Evolutionary conservation across 2,888 invertebrate species (phyloP), one percentile per base, ranked within the genome.

Genomic region (Orthonychiurus folsomi): DNA sequence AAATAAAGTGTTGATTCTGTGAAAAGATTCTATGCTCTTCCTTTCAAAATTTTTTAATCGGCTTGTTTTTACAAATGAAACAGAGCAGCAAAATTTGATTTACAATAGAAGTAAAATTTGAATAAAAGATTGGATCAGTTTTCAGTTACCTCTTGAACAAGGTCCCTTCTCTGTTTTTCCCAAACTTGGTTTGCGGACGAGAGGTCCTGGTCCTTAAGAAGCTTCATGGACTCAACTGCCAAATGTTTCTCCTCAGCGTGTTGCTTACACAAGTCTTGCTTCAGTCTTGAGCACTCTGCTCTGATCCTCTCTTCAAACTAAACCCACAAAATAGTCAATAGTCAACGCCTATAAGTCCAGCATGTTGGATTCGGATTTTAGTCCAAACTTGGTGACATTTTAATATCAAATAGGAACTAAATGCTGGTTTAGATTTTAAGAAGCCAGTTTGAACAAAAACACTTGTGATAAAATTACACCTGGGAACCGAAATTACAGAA

Each of bases 241-340:
- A 79, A 77, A 58, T 79, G 79, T 67, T 83, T 80, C 72, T 85
- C 85, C 68, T 85, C 84, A 62, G 79, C 78, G 74, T 84, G 82
- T 64, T 82, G 79, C 74, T 81, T 81, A 74, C 83, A 83, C 72
- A 85, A 75, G 76, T 85, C 85, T 66, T 77, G 77, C 76, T 81
- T 84, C 75, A 85, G 77, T 77, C 84, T 80, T 73, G 80, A 79
- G 77, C 82, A 82, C 78, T 85, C 85, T 74, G 81, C 80, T 71
- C 82, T 78, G 73, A 84, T 75, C 76, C 81, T 80, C 69, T 83
- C 81, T 75, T 85, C 85, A 85, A 85, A 85, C 78, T 84, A 80
- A 70, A 80, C n/a, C n/a, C n/a, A n/a, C n/a, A 78, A 64, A 81
- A 20, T 24, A 53, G 9, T n/a, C n/a, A n/a, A n/a, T n/a, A n/a